A percentile compares a stretch with the other conserved stretches of the same genome.
Conservation (phyloP, 2,888 invertebrate species). For the Himalopsyche kuldschensis region DNA sequence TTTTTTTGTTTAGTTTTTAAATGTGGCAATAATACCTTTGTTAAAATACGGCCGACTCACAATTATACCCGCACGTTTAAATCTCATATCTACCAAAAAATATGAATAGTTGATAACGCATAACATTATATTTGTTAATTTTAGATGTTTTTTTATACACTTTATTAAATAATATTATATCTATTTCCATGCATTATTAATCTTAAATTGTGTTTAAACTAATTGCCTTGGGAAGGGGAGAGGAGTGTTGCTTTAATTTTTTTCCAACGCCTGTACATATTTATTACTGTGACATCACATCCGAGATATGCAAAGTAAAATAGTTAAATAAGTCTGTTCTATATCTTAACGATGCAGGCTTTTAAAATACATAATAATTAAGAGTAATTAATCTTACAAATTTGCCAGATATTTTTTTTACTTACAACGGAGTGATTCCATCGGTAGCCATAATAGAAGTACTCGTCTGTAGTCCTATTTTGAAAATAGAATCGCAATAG, state of each 20-base stretch:
- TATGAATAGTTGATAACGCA: background rate
- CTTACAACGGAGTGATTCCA: background rate
- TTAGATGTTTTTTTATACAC: background rate
- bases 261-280: background rate
- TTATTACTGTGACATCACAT: background rate
- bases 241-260: background rate
- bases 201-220: background rate
- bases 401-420: background rate
- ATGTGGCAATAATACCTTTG: background rate
- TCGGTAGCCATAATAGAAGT: background rate
- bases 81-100: constrained; percentile 1
- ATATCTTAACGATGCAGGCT: background rate
- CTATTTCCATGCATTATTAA: background rate
- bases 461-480: background rate
- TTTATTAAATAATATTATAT: background rate
- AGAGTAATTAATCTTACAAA: background rate
- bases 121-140: background rate
- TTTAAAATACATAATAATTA: background rate
- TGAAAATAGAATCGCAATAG: background rate
- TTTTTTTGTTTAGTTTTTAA: background rate
- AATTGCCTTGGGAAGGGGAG: background rate
- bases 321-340: background rate
- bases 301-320: background rate
- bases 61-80: background rate
- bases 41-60: background rate